Conservation (phyloP, 2,797 vertebrate genomes). For the Danio jaintianensis region DNA sequence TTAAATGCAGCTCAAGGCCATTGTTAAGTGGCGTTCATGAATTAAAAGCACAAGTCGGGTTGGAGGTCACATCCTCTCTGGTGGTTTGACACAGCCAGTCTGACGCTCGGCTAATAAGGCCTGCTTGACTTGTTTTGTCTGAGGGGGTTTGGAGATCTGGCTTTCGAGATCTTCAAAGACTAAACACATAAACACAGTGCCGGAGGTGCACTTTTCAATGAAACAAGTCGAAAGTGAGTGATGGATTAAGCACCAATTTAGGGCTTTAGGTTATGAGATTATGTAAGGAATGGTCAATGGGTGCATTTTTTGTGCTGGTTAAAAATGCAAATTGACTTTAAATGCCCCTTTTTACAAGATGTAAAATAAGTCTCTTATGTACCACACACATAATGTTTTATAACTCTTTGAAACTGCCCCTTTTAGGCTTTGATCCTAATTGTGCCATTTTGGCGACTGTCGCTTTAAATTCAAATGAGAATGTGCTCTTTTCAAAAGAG, state of each 20-base stretch:
- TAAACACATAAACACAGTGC: constrained; percentile 43
- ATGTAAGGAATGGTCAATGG: constrained; percentile 7
- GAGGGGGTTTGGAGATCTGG: constrained; percentile 44
- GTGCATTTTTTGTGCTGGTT: background rate
- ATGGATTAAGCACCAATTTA: constrained; percentile 30
- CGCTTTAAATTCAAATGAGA: too few relatives aligned
- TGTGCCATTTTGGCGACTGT: too few relatives aligned
- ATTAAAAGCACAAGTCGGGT: constrained; percentile 61
- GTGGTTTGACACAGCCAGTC: constrained; percentile 60
- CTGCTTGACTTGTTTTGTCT: constrained; percentile 49
- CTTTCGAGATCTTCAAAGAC: constrained; percentile 39
- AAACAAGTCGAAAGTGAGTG: constrained; percentile 41
- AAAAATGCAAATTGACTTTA: too few relatives aligned
- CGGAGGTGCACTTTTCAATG: constrained; percentile 24
- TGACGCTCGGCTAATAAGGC: constrained; percentile 59
- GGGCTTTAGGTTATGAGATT: constrained; percentile 25
- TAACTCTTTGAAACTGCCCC: too few relatives aligned
- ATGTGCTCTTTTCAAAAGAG: too few relatives aligned
- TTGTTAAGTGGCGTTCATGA: constrained; percentile 55
- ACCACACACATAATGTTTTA: too few relatives aligned
- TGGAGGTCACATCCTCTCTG: constrained; percentile 58
- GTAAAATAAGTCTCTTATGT: too few relatives aligned
- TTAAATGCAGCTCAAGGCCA: constrained; percentile 56
- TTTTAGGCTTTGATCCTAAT: too few relatives aligned
- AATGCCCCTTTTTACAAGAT: too few relatives aligned